Percentiles rank a stretch among this genome's conserved stretches.
phyloP scores from a whole-genome alignment of 2,888 invertebrate genomes.

The Nomada hirtipes region DNA sequence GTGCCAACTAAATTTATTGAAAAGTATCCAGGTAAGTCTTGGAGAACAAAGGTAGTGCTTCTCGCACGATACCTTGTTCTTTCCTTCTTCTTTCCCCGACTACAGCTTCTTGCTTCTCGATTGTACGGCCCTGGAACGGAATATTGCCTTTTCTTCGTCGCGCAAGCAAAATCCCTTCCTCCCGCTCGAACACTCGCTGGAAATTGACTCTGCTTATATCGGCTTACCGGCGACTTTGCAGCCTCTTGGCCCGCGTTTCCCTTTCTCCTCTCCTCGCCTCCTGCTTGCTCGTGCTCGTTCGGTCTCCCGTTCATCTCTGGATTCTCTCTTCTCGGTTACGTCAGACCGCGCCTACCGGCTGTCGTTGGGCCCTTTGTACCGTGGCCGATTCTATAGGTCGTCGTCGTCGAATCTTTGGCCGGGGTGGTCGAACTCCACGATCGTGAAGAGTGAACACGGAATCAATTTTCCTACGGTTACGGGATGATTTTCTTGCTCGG shows the following conservation, averaged over 20 bases:
- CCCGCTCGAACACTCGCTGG: conserved; percentile 72
- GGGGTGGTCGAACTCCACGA: conserved; percentile 15
- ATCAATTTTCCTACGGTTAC: conserved; percentile 36
- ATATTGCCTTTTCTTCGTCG: conserved; percentile 74
- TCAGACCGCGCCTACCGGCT: conserved; percentile 63
- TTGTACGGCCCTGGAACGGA: conserved; percentile 58
- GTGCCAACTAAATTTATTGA: conserved; percentile 74
- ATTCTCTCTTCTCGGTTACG: conserved; percentile 30
- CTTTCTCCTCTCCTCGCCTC: conserved; percentile 17
- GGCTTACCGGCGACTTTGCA: conserved; percentile 71
- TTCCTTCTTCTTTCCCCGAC: conserved; percentile 17
- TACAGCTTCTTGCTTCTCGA: conserved; percentile 26
- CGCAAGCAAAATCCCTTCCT: conserved; percentile 73
- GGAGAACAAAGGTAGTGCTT: conserved; percentile 66
- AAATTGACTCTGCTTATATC: conserved; percentile 75
- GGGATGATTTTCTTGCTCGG: background rate
- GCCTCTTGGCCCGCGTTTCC: conserved; percentile 59
- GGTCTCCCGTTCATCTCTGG: background rate
- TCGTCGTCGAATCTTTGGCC: background rate
- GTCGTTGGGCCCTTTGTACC: conserved; percentile 58
- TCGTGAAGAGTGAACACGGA: background rate
- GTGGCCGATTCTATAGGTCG: background rate
- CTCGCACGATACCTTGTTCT: conserved; percentile 33
- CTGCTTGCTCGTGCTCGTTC: background rate
- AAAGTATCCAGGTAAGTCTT: conserved; percentile 72